Base-by-base conservation (phyloP, 2,888 invertebrate species). In the Drosophila neoperkinsi region DNA sequence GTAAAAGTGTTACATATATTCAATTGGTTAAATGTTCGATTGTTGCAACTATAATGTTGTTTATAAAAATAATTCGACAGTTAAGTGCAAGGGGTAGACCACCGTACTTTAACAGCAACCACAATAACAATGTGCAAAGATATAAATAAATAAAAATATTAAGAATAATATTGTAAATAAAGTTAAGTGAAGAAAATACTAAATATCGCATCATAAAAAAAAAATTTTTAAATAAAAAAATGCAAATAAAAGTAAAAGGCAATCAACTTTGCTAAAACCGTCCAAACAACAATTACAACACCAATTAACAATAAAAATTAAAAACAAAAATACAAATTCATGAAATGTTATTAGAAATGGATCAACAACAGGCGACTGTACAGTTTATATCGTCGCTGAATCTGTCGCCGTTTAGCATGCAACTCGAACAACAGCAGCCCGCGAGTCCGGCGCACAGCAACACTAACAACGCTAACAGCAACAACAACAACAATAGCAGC, bases 371-470 rank as follows among this genome's bases (percentile, higher is more conserved):
- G 94, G 94, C 95, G 86, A 95, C 95, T 94, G 96, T 96, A 95
- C 95, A 97, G 94, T 96, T 97, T 95, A 97, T 97, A 94, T 96
- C 97, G 95, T 97, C 97, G 94, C 95, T 97, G 92, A 97, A 96
- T 94, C 97, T 97, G 96, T 96, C 97, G 94, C 96, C 97, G 88
- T 97, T 97, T 94, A 96, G 96, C 92, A 94, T 96, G 94, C 95
- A 95, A 91, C 94, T 95, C 86, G 96, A 96, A 91, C 93, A 93
- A 70, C 96, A 96, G 70, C 89, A 81, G 76, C 84, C 84, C 52
- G 87, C 87, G 59, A 96, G 96, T 91, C 96, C 93, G 82, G 94
- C 91, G 92, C 88, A 77, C 93, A 78, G 71, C 64, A 85, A 53
- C 74, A 64, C 50, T 64, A 79, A 72, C 74, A 83, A 75, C 59